These are phyloP conservation scores for Epistrophe grossulariae DNA, from an alignment of 2,888 invertebrate genomes.

Conservation along the genomic window DNA sequence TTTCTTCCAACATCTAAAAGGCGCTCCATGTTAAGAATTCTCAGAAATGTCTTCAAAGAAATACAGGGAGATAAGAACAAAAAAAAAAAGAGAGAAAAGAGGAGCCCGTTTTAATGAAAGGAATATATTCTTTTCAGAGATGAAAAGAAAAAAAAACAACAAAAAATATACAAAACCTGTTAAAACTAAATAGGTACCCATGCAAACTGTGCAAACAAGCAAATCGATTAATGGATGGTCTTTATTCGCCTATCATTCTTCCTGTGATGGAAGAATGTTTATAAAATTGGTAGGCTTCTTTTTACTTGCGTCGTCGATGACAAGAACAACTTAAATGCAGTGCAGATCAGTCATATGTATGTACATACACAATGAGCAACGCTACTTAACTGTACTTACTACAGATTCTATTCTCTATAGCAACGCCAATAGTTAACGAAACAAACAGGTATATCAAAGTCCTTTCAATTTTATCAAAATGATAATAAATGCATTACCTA, in stretches of 20 bases:
- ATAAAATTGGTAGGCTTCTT: neutral
- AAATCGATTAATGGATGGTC: conserved; percentile 66
- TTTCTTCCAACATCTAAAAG: conserved; percentile 32
- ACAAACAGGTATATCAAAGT: conserved; percentile 33
- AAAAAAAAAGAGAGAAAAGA: conserved; percentile 1
- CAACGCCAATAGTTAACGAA: conserved; percentile 3
- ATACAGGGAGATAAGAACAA: conserved; percentile 42
- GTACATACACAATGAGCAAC: neutral
- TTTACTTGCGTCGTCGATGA: neutral
- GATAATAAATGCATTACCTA: conserved; percentile 57
- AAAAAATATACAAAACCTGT: conserved; percentile 39
- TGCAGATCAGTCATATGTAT: neutral
- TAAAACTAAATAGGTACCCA: conserved; percentile 36
- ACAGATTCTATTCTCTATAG: neutral
- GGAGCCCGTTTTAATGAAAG: conserved; percentile 59
- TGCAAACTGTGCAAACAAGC: conserved; percentile 49
- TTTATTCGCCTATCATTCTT: conserved; percentile 1
- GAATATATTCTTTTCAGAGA: conserved; percentile 32
- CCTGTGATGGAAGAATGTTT: neutral
- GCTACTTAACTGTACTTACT: neutral
- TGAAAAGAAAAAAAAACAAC: neutral
- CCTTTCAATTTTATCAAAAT: conserved; percentile 48
- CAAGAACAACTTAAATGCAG: conserved; percentile 13
- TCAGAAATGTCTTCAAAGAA: conserved; percentile 62
- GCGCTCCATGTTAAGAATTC: conserved; percentile 61